Evolutionary conservation across 1,140 invertebrate genomes (phyloP).

Genomic region (Euura lappo): DNA sequence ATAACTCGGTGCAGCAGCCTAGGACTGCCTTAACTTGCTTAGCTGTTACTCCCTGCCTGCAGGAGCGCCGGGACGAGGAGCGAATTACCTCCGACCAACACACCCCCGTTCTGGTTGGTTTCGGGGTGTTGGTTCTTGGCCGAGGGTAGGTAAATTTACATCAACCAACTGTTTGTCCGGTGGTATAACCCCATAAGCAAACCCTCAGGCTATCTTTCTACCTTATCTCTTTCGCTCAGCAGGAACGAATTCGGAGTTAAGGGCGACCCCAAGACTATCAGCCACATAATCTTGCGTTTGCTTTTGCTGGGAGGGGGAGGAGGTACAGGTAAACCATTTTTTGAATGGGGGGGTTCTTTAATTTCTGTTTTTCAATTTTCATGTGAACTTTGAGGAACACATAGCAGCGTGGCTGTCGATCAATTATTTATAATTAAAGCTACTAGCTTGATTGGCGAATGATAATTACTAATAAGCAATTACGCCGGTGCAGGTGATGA

Average conservation of each 20-base stretch:
- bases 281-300: not conserved
- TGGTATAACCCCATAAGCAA: not conserved
- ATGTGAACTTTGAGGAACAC: too few relatives aligned
- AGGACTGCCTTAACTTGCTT: not conserved
- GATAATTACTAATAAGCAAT: not conserved
- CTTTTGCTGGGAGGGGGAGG: not conserved
- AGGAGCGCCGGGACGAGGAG: not conserved
- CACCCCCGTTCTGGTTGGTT: not conserved
- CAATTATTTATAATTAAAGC: not conserved
- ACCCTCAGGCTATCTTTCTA: not conserved
- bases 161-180: not conserved
- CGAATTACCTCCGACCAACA: not conserved
- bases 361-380: too few relatives aligned
- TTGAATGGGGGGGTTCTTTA: too few relatives aligned
- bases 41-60: not conserved
- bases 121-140: not conserved
- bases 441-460: not conserved
- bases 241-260: not conserved
- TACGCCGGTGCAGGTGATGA: not conserved
- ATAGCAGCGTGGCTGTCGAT: not conserved
- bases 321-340: too few relatives aligned
- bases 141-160: not conserved
- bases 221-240: not conserved
- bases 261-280: not conserved
- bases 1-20: not conserved